Evolutionary conservation across 1,140 invertebrate genomes (phyloP).

Genomic region (Solenopsis invicta): DNA sequence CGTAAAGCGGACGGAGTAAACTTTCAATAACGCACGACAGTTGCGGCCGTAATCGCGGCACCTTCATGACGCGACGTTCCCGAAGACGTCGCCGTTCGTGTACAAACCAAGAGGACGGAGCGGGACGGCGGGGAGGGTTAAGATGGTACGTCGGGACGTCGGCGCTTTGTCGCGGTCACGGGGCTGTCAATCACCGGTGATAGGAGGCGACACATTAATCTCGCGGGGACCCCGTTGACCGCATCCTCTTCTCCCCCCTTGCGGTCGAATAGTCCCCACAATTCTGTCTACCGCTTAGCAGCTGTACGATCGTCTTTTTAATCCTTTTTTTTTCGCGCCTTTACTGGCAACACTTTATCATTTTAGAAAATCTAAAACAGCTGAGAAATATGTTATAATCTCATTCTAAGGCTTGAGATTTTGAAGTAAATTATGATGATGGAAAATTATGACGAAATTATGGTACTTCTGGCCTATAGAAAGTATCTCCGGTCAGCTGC

Average conservation of each 20-base stretch:
- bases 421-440: neutral
- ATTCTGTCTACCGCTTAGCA: conserved; percentile 67
- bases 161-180: conserved; percentile 86
- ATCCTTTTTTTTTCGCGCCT: neutral
- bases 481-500: neutral
- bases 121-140: conserved; percentile 40
- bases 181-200: conserved; percentile 85
- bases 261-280: conserved; percentile 80
- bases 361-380: neutral
- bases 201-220: conserved; percentile 87
- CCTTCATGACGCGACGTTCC: conserved; percentile 24
- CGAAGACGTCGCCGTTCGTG: conserved; percentile 15
- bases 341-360: conserved; percentile 30
- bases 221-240: conserved; percentile 81
- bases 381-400: neutral
- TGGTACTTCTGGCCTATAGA: neutral
- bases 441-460: neutral
- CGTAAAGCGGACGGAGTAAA: conserved; percentile 29
- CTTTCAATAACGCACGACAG: conserved; percentile 55
- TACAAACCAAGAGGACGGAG: conserved; percentile 41
- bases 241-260: conserved; percentile 77
- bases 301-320: conserved; percentile 28
- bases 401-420: neutral
- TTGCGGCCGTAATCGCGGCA: conserved; percentile 53
- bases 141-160: conserved; percentile 80